phyloP scores from a whole-genome alignment of 2,888 invertebrate genomes.

The Drosophila macrospina region DNA sequence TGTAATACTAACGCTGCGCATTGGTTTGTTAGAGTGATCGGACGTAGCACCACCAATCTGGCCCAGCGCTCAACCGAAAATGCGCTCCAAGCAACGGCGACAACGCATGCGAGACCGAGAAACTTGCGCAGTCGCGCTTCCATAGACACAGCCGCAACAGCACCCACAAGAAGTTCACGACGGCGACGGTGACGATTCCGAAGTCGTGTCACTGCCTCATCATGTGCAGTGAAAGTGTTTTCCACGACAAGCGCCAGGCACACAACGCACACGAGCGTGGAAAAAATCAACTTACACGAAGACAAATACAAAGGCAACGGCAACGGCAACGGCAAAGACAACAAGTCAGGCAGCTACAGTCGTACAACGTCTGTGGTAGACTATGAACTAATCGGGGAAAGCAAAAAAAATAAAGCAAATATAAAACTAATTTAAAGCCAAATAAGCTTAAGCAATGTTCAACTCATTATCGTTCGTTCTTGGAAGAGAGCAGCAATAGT shows the following conservation, averaged over 20 bases:
- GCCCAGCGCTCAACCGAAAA: conserved; percentile 62
- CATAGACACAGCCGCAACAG: conserved; percentile 60
- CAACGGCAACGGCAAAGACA: conserved; percentile 36
- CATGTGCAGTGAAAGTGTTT: conserved; percentile 84
- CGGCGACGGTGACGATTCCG: conserved; percentile 37
- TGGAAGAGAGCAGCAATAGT: too few relatives aligned
- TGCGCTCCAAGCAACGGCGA: conserved; percentile 51
- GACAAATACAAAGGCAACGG: conserved; percentile 25
- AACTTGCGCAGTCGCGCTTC: conserved; percentile 77
- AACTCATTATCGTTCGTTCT: too few relatives aligned
- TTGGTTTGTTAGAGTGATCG: conserved; percentile 12
- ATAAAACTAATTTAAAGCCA: too few relatives aligned
- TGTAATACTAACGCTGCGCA: conserved; percentile 16
- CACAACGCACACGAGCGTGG: conserved; percentile 74
- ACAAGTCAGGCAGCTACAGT: too few relatives aligned
- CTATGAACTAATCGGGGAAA: too few relatives aligned
- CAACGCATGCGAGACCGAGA: conserved; percentile 67
- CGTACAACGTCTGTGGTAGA: too few relatives aligned
- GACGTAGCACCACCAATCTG: conserved; percentile 63
- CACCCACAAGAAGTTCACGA: conserved; percentile 56
- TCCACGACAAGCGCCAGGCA: conserved; percentile 76
- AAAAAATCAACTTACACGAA: conserved; percentile 38
- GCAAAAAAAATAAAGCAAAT: too few relatives aligned
- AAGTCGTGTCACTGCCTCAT: conserved; percentile 77
- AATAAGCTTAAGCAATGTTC: too few relatives aligned